phyloP scores from a whole-genome alignment of 1,140 invertebrate genomes.

The Epicauta chinensis region DNA sequence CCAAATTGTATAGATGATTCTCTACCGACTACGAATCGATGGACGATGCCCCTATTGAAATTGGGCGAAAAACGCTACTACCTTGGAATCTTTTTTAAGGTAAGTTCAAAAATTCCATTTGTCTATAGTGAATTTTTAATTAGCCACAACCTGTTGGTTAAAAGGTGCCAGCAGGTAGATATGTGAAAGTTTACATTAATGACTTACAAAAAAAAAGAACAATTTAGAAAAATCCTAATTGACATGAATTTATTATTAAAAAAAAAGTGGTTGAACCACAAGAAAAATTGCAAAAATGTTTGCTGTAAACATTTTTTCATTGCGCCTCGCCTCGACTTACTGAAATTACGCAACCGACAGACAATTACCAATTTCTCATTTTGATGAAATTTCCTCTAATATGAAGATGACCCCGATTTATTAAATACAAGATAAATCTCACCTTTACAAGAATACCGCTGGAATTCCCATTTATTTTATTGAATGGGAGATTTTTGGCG shows the following conservation, averaged over 20 bases:
- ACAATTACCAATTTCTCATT: background rate
- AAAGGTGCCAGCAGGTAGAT: no score
- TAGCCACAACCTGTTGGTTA: no score
- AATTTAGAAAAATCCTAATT: no score
- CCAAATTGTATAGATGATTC: constrained; percentile 72
- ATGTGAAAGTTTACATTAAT: no score
- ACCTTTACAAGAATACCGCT: background rate
- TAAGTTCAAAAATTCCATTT: constrained; percentile 41
- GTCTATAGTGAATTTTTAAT: no score
- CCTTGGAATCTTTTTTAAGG: constrained; percentile 87
- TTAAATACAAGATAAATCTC: background rate
- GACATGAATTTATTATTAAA: no score
- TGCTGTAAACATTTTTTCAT: no score
- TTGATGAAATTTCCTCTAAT: background rate
- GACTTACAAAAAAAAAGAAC: no score
- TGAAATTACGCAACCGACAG: background rate
- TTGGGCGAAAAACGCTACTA: constrained; percentile 83
- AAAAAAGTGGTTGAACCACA: no score
- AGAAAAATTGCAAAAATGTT: no score
- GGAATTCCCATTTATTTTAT: background rate
- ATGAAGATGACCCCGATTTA: background rate
- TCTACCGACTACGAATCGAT: constrained; percentile 59
- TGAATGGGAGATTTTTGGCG: background rate
- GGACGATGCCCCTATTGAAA: constrained; percentile 82
- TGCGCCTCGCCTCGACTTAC: no score